Percentiles rank a stretch among this genome's conserved stretches.
These are phyloP conservation scores for Plestiodon gilberti DNA, from an alignment of 2,113 vertebrate species.

Conservation along the genomic window DNA sequence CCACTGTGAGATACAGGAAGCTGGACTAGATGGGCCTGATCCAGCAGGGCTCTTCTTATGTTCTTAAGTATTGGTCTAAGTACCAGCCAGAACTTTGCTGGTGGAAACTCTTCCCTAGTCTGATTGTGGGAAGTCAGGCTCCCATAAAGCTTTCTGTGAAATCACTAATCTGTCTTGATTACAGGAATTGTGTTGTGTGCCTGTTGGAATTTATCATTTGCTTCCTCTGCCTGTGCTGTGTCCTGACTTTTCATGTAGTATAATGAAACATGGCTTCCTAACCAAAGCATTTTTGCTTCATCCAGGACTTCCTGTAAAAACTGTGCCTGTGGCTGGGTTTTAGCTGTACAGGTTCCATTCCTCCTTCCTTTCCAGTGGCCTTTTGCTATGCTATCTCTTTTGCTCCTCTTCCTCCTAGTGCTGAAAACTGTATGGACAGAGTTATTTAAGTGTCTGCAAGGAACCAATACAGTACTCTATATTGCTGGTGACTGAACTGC, in stretches of 20 bases:
- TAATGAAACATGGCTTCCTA: slow-evolving; percentile 43
- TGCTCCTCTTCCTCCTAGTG: slow-evolving; percentile 26
- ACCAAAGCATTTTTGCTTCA: not conserved
- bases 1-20: no score
- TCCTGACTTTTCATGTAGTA: slow-evolving; percentile 37
- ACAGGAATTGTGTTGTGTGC: slow-evolving; percentile 44
- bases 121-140: not conserved
- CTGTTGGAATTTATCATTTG: slow-evolving; percentile 41
- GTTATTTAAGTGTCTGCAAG: slow-evolving; percentile 54
- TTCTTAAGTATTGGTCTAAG: not conserved
- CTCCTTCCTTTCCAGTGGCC: slow-evolving; percentile 49
- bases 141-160: not conserved
- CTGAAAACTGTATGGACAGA: slow-evolving; percentile 39
- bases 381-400: slow-evolving; percentile 39
- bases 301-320: slow-evolving; percentile 52
- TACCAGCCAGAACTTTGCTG: not conserved
- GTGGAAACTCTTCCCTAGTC: not conserved
- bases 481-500: slow-evolving; percentile 49
- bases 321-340: slow-evolving; percentile 5
- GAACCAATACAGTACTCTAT: slow-evolving; percentile 44
- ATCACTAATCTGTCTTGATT: slow-evolving; percentile 27
- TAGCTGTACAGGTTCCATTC: slow-evolving; percentile 36
- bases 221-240: slow-evolving; percentile 28
- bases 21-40: no score
- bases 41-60: no score